phyloP scores from a whole-genome alignment of 64 coral and sea anemone genomes.

The Platygyra sinensis region DNA sequence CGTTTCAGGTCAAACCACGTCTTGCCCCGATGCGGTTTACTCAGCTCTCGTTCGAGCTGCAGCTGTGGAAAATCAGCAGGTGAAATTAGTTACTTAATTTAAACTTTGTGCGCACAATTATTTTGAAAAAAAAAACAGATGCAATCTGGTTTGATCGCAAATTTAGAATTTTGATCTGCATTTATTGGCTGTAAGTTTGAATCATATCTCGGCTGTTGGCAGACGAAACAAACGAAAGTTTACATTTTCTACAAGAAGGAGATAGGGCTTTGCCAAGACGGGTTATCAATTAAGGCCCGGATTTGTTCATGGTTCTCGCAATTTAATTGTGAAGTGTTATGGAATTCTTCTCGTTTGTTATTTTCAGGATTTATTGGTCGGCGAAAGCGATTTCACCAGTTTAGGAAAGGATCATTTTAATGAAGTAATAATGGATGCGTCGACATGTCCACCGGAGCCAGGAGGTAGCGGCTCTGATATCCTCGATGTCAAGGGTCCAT shows the following conservation, averaged over 20 bases:
- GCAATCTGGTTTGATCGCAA: too few relatives aligned
- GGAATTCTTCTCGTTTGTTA: not conserved
- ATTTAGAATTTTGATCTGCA: too few relatives aligned
- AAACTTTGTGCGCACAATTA: too few relatives aligned
- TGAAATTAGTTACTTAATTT: not conserved
- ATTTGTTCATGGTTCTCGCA: too few relatives aligned
- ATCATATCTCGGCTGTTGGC: too few relatives aligned
- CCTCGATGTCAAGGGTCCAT: not conserved
- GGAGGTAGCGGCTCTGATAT: not conserved
- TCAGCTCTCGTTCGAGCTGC: slow-evolving; percentile 36
- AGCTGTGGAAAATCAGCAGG: not conserved
- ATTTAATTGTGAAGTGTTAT: too few relatives aligned
- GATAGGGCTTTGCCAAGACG: too few relatives aligned
- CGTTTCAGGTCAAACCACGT: slow-evolving; percentile 16
- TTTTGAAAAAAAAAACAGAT: too few relatives aligned
- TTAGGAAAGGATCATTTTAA: not conserved
- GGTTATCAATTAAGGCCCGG: too few relatives aligned
- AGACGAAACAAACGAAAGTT: too few relatives aligned
- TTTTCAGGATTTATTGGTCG: not conserved
- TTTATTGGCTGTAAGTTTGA: too few relatives aligned
- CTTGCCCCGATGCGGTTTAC: slow-evolving; percentile 27
- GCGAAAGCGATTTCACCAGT: not conserved
- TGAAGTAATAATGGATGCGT: not conserved
- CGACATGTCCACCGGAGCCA: not conserved
- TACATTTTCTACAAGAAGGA: too few relatives aligned